Conservation (phyloP, 92 coral and sea anemone species). For the Micromussa lordhowensis region DNA sequence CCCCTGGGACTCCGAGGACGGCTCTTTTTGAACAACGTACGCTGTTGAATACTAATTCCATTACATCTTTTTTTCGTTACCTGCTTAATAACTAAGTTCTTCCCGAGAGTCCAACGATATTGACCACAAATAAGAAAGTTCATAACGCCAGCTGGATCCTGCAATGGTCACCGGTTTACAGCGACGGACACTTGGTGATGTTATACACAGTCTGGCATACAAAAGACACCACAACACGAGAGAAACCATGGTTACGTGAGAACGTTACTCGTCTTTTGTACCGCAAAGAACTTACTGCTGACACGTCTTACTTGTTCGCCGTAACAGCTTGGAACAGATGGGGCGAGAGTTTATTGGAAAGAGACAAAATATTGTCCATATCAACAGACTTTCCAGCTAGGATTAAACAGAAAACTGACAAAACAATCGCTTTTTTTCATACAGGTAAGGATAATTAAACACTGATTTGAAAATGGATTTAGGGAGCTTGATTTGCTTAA, state of each 20-base stretch:
- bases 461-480: background rate
- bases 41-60: background rate
- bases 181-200: slow-evolving; percentile 22
- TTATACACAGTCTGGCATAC: slow-evolving; percentile 21
- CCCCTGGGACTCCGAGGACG: no score
- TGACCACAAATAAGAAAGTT: slow-evolving; percentile 9
- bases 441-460: background rate
- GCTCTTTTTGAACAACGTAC: background rate
- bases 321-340: slow-evolving; percentile 52
- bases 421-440: background rate
- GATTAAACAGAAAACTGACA: background rate
- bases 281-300: slow-evolving; percentile 13
- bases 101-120: slow-evolving; percentile 32
- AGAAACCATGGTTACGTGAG: slow-evolving; percentile 5
- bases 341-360: slow-evolving; percentile 37
- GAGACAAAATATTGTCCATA: background rate
- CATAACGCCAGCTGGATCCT: slow-evolving; percentile 16
- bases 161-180: slow-evolving; percentile 33
- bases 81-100: slow-evolving; percentile 2
- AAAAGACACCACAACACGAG: background rate
- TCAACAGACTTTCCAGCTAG: slow-evolving; percentile 7
- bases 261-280: slow-evolving; percentile 24
- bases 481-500: background rate
- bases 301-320: slow-evolving; percentile 19
- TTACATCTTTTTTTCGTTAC: background rate